Percentiles rank a stretch among this genome's conserved stretches.
Conservation (phyloP, 2,888 invertebrate genomes). For the Sabatieria punctata region DNA sequence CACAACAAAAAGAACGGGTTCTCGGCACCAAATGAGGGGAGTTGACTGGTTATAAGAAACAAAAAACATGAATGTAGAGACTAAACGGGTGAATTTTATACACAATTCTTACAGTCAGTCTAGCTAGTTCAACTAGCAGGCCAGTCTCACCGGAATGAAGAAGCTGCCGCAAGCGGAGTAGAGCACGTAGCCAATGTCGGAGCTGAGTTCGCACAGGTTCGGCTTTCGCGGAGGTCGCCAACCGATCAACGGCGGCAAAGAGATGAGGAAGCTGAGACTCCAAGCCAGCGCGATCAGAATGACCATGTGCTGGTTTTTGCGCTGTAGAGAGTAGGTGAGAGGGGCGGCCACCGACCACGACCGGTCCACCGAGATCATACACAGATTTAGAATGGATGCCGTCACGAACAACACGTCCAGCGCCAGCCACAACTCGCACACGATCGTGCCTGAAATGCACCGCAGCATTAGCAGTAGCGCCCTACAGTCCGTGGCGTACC, state of each 20-base stretch:
- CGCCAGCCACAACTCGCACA: slow-evolving; percentile 39
- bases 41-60: too few relatives aligned
- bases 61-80: too few relatives aligned
- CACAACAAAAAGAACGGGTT: too few relatives aligned
- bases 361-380: slow-evolving; percentile 26
- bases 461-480: too few relatives aligned
- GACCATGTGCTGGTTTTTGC: not conserved
- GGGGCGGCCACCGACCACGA: slow-evolving; percentile 26
- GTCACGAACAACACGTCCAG: slow-evolving; percentile 39
- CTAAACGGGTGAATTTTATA: too few relatives aligned
- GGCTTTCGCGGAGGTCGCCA: slow-evolving; percentile 23
- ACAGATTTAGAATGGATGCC: slow-evolving; percentile 37
- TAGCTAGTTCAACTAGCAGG: too few relatives aligned
- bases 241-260: slow-evolving; percentile 27
- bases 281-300: slow-evolving; percentile 12
- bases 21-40: too few relatives aligned
- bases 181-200: slow-evolving; percentile 88
- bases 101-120: too few relatives aligned
- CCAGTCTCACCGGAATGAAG: slow-evolving; percentile 98
- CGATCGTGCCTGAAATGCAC: too few relatives aligned
- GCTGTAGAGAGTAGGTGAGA: slow-evolving; percentile 20
- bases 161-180: slow-evolving; percentile 96
- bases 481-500: too few relatives aligned
- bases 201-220: slow-evolving; percentile 43
- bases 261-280: slow-evolving; percentile 26